Conservation (phyloP, 1,140 invertebrate species). For the Alviniconcha marisindica region DNA sequence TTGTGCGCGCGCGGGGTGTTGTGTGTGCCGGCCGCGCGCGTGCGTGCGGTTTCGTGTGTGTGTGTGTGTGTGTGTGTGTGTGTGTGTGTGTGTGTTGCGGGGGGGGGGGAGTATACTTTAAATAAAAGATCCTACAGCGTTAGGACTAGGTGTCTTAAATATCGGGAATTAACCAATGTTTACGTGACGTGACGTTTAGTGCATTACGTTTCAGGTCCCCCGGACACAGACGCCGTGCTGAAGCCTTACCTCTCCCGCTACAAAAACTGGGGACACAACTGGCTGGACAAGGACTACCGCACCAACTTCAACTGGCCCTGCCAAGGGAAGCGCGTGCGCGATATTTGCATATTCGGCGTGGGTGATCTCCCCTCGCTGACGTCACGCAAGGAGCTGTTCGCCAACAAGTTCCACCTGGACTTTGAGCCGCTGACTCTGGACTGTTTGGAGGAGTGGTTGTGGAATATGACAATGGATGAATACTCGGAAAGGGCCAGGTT, state of each 20-base stretch:
- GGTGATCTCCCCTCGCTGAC: constrained; percentile 60
- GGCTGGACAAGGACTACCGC: constrained; percentile 36
- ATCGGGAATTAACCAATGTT: too few species aligned
- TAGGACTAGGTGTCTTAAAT: too few species aligned
- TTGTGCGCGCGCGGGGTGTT: too few species aligned
- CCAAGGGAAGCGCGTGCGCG: constrained; percentile 57
- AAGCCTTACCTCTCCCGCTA: constrained; percentile 55
- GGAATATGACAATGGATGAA: constrained; percentile 53
- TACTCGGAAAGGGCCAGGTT: constrained; percentile 18
- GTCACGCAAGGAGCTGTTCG: constrained; percentile 60
- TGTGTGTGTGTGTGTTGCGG: too few species aligned
- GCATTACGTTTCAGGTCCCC: constrained; percentile 48
- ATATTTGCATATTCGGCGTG: constrained; percentile 68
- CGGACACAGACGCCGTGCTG: constrained; percentile 38
- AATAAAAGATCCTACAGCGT: too few species aligned
- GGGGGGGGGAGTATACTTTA: too few species aligned
- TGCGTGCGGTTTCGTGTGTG: too few species aligned
- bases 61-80: too few species aligned
- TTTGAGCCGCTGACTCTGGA: constrained; percentile 64
- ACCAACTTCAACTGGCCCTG: constrained; percentile 54
- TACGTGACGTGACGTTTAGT: too few species aligned
- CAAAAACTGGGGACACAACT: constrained; percentile 50
- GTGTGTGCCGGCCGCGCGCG: too few species aligned
- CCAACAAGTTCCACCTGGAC: constrained; percentile 69
- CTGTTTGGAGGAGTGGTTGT: constrained; percentile 71